Conservation (phyloP, 2,797 vertebrate genomes). For the Propithecus deckenii region DNA sequence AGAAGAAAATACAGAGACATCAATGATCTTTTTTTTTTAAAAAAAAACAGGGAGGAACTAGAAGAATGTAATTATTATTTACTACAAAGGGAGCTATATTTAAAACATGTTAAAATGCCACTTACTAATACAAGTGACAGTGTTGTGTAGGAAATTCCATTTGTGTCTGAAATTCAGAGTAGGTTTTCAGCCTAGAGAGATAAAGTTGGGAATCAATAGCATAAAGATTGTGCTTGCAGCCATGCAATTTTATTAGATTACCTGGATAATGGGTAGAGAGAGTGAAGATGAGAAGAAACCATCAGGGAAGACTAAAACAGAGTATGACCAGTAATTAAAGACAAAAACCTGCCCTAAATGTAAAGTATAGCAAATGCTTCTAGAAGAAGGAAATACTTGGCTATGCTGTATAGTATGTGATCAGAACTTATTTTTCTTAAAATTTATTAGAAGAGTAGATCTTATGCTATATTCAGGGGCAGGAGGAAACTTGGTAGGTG, state of each 20-base stretch:
- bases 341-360: neutral
- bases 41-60: neutral
- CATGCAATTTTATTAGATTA: neutral
- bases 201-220: neutral
- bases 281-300: neutral
- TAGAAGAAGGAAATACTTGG: neutral
- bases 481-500: no score
- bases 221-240: neutral
- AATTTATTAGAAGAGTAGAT: neutral
- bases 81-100: neutral
- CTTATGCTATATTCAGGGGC: neutral
- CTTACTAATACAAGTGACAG: neutral
- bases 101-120: neutral
- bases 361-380: neutral
- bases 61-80: neutral
- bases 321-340: neutral
- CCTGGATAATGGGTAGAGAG: neutral
- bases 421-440: neutral
- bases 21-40: neutral
- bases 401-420: neutral
- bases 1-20: neutral
- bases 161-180: neutral
- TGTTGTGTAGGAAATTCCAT: neutral
- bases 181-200: neutral
- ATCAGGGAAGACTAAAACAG: neutral